A percentile compares a stretch with the other conserved stretches of the same genome.
These are phyloP conservation scores for Diarsia rubi DNA, from an alignment of 2,888 invertebrate genomes.

Conservation along the genomic window DNA sequence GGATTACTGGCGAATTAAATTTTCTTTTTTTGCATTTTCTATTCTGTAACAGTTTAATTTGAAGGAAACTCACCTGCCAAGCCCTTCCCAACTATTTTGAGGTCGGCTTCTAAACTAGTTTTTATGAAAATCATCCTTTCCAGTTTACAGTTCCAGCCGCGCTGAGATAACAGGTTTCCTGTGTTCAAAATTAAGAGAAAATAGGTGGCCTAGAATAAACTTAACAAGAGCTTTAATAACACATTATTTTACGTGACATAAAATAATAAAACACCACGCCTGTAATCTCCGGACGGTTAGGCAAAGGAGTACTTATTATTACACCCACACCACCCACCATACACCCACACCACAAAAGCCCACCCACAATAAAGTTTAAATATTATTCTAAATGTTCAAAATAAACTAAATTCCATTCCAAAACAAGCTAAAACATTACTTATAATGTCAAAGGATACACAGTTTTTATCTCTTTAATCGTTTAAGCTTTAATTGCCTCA, in stretches of 20 bases:
- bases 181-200: neutral
- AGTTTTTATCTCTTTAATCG: conserved; percentile 12
- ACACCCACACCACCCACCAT: no score
- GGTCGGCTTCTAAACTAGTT: neutral
- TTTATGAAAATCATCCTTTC: neutral
- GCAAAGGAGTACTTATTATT: no score
- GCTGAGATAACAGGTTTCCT: neutral
- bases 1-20: neutral
- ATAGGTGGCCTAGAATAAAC: neutral
- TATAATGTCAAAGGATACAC: neutral
- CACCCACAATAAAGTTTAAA: no score
- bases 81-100: no score
- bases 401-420: neutral
- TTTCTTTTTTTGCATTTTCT: neutral
- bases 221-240: neutral
- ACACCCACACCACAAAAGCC: no score
- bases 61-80: no score
- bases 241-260: no score
- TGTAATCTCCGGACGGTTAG: no score
- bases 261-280: no score
- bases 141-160: neutral
- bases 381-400: neutral
- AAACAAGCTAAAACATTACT: neutral
- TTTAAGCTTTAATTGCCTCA: conserved; percentile 35
- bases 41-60: no score